Conservation (phyloP, 1,140 invertebrate species). For the Lasioglossum baleicum region DNA sequence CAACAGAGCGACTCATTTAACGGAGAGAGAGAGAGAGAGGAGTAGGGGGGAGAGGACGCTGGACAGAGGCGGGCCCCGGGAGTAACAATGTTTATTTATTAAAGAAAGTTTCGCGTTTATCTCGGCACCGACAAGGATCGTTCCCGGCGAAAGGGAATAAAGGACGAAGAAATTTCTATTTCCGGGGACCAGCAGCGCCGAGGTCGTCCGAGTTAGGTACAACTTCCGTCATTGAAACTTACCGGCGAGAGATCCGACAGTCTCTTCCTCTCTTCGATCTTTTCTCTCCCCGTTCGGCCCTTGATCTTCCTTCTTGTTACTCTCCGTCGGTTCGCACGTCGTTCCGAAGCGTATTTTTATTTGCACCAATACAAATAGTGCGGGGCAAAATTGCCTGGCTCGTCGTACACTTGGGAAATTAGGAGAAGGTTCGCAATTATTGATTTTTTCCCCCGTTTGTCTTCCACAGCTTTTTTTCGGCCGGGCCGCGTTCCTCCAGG, state of each 20-base stretch:
- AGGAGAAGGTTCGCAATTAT: constrained; percentile 64
- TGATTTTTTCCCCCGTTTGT: constrained; percentile 57
- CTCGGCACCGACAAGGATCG: constrained; percentile 29
- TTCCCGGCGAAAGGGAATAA: constrained; percentile 39
- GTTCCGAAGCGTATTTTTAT: constrained; percentile 54
- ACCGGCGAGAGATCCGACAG: constrained; percentile 1
- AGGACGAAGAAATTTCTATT: constrained; percentile 50
- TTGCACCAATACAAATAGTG: constrained; percentile 28
- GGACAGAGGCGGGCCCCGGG: not conserved
- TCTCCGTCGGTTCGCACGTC: constrained; percentile 34
- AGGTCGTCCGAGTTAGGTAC: constrained; percentile 45
- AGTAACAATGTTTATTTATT: constrained; percentile 43
- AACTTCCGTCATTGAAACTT: constrained; percentile 64
- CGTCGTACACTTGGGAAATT: constrained; percentile 70
- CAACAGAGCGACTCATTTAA: constrained; percentile 9
- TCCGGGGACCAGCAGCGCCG: not conserved
- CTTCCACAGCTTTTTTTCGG: not conserved
- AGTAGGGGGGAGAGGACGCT: too few species aligned
- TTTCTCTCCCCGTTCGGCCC: not conserved
- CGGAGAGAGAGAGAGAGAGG: not conserved
- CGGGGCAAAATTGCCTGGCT: constrained; percentile 14
- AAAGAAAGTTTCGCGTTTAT: constrained; percentile 39
- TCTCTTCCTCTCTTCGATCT: not conserved
- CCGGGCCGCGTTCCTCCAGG: not conserved
- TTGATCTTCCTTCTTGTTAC: constrained; percentile 31